phyloP scores from a whole-genome alignment of 2,113 vertebrate species.

The Loxodonta africana region DNA sequence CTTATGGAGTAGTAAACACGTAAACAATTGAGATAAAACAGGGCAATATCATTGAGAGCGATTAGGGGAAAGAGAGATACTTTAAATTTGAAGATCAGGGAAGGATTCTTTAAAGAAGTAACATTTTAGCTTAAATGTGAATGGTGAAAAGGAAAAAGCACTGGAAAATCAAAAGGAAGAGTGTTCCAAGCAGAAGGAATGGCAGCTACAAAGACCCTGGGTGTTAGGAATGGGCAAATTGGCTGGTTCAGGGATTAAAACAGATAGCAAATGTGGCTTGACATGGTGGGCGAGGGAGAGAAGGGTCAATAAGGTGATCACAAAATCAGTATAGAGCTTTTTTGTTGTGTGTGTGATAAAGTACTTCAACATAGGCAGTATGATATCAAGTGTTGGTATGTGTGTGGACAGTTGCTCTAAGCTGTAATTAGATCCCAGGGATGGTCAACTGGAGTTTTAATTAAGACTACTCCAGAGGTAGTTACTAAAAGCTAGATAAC shows the following conservation, averaged over 20 bases:
- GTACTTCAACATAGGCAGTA: neutral
- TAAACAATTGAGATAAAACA: neutral
- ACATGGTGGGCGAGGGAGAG: neutral
- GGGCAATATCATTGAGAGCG: neutral
- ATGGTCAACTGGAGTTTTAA: neutral
- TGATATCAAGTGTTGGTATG: neutral
- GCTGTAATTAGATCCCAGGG: neutral
- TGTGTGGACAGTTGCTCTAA: neutral
- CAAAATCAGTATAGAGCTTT: neutral
- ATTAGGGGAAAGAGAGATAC: neutral
- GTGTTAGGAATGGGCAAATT: neutral
- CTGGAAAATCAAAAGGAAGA: no score
- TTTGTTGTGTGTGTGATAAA: neutral
- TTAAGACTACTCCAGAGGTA: neutral
- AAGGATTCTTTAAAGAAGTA: neutral
- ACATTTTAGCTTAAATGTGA: neutral
- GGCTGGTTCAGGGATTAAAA: neutral
- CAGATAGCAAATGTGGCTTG: neutral
- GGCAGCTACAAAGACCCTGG: no score
- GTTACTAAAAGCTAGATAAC: neutral
- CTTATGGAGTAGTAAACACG: neutral
- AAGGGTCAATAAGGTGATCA: neutral
- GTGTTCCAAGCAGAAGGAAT: no score
- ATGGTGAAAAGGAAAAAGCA: no score
- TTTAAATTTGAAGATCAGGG: neutral